These are phyloP conservation scores for Phrynosoma blainvillii DNA, from an alignment of 2,113 vertebrate species.

Conservation along the genomic window DNA sequence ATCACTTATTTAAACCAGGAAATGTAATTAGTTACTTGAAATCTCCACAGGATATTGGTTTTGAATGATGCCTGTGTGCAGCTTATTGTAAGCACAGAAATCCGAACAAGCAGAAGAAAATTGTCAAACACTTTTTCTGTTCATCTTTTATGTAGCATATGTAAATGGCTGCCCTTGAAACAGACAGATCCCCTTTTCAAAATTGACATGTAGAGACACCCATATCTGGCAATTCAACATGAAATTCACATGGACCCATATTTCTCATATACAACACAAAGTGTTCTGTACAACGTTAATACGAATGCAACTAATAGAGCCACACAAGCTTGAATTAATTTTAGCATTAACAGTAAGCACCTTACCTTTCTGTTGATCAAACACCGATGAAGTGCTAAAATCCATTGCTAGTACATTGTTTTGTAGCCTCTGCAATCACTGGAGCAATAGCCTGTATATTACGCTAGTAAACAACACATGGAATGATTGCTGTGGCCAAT, in stretches of 20 bases:
- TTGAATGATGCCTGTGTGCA: constrained; percentile 21
- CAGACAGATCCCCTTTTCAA: not conserved
- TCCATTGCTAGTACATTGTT: constrained; percentile 81
- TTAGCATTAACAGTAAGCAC: constrained; percentile 44
- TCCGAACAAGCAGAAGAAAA: not conserved
- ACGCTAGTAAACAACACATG: constrained; percentile 36
- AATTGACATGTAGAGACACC: not conserved
- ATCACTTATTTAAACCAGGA: not conserved
- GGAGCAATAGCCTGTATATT: constrained; percentile 44
- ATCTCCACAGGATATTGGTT: constrained; percentile 10
- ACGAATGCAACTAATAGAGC: not conserved
- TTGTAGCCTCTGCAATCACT: constrained; percentile 50
- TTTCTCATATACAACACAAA: not conserved
- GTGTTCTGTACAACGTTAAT: not conserved
- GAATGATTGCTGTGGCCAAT: constrained; percentile 36
- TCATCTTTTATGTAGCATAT: not conserved
- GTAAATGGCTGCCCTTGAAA: constrained; percentile 28
- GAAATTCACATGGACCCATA: not conserved
- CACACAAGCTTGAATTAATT: constrained; percentile 15
- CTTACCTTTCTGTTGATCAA: constrained; percentile 90
- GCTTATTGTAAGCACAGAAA: not conserved
- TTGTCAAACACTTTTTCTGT: not conserved
- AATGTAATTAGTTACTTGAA: constrained; percentile 27
- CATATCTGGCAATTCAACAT: constrained; percentile 6
- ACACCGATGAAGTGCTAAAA: constrained; percentile 85